A percentile compares a stretch with the other conserved stretches of the same genome.
These are phyloP conservation scores for Petrocephalus schoutedeni DNA, from an alignment of 2,797 vertebrate genomes.

Conservation along the genomic window DNA sequence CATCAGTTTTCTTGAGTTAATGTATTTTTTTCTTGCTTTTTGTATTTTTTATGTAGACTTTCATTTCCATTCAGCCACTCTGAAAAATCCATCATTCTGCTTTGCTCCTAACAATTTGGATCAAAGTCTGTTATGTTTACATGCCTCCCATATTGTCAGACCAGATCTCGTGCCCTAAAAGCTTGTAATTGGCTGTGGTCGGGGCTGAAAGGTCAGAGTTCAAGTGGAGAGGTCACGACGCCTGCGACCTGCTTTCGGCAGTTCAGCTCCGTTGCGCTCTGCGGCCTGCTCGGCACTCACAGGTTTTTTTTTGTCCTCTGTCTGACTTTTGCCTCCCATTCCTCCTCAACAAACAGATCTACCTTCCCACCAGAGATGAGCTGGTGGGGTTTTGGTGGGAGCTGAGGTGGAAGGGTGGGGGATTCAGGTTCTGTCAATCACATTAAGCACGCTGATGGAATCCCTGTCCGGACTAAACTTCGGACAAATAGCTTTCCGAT, in stretches of 20 bases:
- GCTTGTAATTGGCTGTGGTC: not conserved
- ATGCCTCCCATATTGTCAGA: not conserved
- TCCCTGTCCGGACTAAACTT: conserved; percentile 55
- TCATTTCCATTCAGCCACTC: not conserved
- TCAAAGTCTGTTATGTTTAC: not conserved
- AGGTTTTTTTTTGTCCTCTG: not conserved
- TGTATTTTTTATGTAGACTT: not conserved
- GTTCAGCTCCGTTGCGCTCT: not conserved
- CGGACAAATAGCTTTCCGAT: conserved; percentile 66
- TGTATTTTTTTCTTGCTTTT: not conserved
- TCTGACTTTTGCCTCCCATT: conserved; percentile 18
- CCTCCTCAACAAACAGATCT: conserved; percentile 29
- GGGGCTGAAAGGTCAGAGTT: not conserved
- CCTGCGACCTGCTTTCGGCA: not conserved
- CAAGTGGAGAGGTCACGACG: not conserved
- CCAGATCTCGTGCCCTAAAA: not conserved
- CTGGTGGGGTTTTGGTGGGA: not conserved
- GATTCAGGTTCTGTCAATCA: conserved; percentile 41
- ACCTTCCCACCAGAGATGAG: conserved; percentile 19
- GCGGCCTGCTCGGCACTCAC: not conserved
- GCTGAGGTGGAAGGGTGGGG: conserved; percentile 15
- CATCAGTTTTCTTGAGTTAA: not conserved
- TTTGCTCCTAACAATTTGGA: not conserved
- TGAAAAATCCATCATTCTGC: not conserved
- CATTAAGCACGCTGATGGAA: conserved; percentile 49